phyloP scores from a whole-genome alignment of 2,888 invertebrate species.

The Amphipyra tragopoginis region DNA sequence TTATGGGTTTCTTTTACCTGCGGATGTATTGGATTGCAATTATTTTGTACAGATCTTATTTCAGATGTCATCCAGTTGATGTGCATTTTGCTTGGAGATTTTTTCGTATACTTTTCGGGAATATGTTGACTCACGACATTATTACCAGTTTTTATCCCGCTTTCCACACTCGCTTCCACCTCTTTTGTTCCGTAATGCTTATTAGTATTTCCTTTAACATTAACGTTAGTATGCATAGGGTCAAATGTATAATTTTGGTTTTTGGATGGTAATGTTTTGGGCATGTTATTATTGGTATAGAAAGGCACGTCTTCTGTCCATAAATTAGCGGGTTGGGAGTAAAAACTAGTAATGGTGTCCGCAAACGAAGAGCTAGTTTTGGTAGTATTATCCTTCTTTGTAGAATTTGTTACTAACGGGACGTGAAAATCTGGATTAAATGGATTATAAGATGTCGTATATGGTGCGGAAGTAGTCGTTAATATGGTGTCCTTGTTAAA shows the following conservation, averaged over 20 bases:
- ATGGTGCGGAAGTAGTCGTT: conserved; percentile 75
- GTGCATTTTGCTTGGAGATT: conserved; percentile 85
- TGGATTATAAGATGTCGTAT: conserved; percentile 82
- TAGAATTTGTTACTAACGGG: conserved; percentile 78
- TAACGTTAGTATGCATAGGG: conserved; percentile 67
- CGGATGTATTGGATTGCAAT: conserved; percentile 68
- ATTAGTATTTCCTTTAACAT: conserved; percentile 66
- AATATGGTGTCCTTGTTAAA: conserved; percentile 82
- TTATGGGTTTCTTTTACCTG: conserved; percentile 77
- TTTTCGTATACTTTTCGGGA: conserved; percentile 83
- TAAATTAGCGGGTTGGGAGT: conserved; percentile 82
- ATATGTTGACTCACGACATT: conserved; percentile 68
- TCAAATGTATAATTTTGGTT: conserved; percentile 79
- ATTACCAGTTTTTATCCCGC: conserved; percentile 70
- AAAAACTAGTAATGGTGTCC: conserved; percentile 83
- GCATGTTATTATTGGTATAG: conserved; percentile 76
- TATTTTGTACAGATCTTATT: conserved; percentile 81
- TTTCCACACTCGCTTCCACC: conserved; percentile 64
- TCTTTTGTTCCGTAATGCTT: conserved; percentile 79
- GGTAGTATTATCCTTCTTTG: conserved; percentile 76
- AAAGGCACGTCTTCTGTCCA: conserved; percentile 86
- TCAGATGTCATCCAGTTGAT: conserved; percentile 89
- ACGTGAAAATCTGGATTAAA: conserved; percentile 87
- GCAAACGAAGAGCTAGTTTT: conserved; percentile 80
- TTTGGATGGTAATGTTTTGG: conserved; percentile 75